Evolutionary conservation across 2,113 vertebrate species (phyloP).

Genomic region (Elaphurus davidianus): DNA sequence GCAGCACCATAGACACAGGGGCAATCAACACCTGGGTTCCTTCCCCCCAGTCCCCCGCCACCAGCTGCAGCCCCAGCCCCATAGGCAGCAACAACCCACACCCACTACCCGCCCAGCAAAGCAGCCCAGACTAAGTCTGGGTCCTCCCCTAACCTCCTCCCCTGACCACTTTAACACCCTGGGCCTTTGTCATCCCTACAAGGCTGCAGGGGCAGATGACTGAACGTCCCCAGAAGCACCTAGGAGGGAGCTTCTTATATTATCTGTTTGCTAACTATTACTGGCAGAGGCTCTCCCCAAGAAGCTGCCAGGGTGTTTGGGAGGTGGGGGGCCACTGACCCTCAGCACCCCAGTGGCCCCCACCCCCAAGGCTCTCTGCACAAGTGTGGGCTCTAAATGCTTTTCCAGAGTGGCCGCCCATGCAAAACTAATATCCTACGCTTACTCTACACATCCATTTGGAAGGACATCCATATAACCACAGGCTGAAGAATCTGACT

Average conservation of each 20-base stretch:
- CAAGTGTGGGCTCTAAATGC: not conserved
- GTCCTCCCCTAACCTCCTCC: not conserved
- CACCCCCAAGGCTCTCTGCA: not conserved
- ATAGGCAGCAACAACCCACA: fast-evolving
- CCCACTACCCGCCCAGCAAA: not conserved
- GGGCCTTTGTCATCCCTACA: too few relatives aligned
- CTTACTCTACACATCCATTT: not conserved
- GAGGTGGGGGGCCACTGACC: fast-evolving
- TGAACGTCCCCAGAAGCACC: not conserved
- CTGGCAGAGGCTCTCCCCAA: not conserved
- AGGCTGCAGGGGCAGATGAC: not conserved
- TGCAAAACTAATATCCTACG: not conserved
- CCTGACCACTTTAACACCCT: not conserved
- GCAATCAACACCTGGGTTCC: not conserved
- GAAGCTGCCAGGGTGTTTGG: not conserved
- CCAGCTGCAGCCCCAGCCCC: not conserved
- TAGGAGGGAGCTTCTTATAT: not conserved
- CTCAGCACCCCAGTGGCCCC: not conserved
- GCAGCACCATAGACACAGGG: fast-evolving
- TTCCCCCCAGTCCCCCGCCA: not conserved
- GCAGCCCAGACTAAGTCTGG: not conserved
- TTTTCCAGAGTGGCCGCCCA: not conserved
- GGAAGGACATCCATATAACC: not conserved
- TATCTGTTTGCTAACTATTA: not conserved
- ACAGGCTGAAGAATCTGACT: not conserved